Evolutionary conservation across 2,113 vertebrate genomes (phyloP), one percentile per base, ranked within the genome.

Genomic region (Colossoma macropomum): DNA sequence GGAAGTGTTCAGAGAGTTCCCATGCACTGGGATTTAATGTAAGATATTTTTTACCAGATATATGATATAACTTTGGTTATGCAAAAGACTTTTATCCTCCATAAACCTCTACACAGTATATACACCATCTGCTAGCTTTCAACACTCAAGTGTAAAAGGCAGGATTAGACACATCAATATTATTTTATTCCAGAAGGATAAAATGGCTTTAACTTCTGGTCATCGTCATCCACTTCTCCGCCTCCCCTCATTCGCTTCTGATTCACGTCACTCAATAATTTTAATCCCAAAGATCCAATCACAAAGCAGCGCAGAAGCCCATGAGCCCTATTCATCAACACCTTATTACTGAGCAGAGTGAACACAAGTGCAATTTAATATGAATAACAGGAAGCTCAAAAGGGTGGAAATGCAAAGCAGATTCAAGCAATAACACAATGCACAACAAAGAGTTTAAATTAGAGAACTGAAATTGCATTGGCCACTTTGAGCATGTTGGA

Each of bases 271-370:
- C 54, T 56, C 54, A 17, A 52, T 74, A 13, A n/a, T 75, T 81
- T 75, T 66, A 65, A 81, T 65, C 80, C 45, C 41, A 81, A 66
- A 32, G 41, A 81, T 74, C 79, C 41, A 74, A 72, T 60, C 56
- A 32, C 54, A 80, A 80, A 73, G 17, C 69, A 45, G 13, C 28
- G 6, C 25, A 63, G 45, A 21, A 21, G 45, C 38, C 6, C 21
- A 52, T 52, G 4, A 52, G 48, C 48, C 38, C 59, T 32, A 32
- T 66, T 66, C 28, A 32, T 73, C 59, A 74, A 19, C 4, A 27
- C 25, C 27, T 27, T 81, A 60, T 80, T 34, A 62, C 69, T 62
- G 11, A 23, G 28, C 56, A 50, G 45, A 13, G 15, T 17, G 62
- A 50, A 45, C 34, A 19, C 69, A 59, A 45, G 16, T 72, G 34